A percentile compares a stretch with the other conserved stretches of the same genome.
Evolutionary conservation across 2,113 vertebrate species (phyloP).

Genomic region (Cyanocitta stelleri): DNA sequence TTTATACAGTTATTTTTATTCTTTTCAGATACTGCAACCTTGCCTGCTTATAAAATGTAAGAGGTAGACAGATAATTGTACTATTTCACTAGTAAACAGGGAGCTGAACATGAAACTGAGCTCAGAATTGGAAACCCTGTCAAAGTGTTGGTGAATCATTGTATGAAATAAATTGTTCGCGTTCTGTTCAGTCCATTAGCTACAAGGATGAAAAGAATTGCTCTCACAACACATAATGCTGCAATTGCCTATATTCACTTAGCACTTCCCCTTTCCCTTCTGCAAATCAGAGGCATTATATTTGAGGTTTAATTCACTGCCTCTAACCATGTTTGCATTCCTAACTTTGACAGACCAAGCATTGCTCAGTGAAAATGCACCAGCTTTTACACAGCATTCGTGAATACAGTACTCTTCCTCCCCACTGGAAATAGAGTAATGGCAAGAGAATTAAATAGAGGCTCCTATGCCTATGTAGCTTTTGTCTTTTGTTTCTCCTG

Average conservation of each 20-base stretch:
- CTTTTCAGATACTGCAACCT: slow-evolving; percentile 35
- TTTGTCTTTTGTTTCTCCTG: not conserved
- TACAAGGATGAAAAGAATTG: slow-evolving; percentile 69
- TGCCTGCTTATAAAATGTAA: slow-evolving; percentile 58
- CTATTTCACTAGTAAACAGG: slow-evolving; percentile 70
- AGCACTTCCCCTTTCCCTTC: slow-evolving; percentile 62
- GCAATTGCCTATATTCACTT: slow-evolving; percentile 73
- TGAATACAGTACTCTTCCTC: not conserved
- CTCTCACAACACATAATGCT: slow-evolving; percentile 69
- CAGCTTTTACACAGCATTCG: not conserved
- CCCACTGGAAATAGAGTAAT: not conserved
- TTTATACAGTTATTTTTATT: slow-evolving; percentile 55
- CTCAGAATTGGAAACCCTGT: slow-evolving; percentile 70
- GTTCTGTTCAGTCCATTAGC: slow-evolving; percentile 77
- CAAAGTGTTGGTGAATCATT: slow-evolving; percentile 73
- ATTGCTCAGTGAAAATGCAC: slow-evolving; percentile 6
- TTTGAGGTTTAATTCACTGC: slow-evolving; percentile 63
- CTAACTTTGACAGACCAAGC: slow-evolving; percentile 39
- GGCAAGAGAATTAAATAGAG: not conserved
- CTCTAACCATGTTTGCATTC: slow-evolving; percentile 64
- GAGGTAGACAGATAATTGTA: slow-evolving; percentile 70
- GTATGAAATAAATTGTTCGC: slow-evolving; percentile 76
- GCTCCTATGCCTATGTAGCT: not conserved
- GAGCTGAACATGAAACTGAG: slow-evolving; percentile 58
- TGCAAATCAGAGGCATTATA: slow-evolving; percentile 59